phyloP scores from a whole-genome alignment of 1,140 invertebrate species.

The Philopotamus ludificatus region DNA sequence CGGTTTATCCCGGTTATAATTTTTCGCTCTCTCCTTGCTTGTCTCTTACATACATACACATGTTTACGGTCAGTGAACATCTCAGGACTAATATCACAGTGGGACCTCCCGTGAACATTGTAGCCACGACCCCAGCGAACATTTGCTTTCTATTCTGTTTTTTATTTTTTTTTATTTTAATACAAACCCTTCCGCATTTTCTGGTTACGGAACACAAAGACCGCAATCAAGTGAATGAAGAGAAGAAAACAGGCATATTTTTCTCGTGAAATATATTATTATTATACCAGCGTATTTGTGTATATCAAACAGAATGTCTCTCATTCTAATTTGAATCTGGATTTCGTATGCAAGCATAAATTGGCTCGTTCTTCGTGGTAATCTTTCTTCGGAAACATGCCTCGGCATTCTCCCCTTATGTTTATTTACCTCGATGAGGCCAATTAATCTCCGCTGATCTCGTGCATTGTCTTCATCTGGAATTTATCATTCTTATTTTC shows the following conservation, averaged over 20 bases:
- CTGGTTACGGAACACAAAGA: neutral
- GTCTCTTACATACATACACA: no score
- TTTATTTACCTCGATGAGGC: slow-evolving; percentile 10
- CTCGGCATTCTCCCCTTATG: slow-evolving; percentile 12
- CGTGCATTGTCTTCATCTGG: slow-evolving; percentile 13
- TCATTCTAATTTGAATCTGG: no score
- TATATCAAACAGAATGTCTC: no score
- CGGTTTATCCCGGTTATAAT: no score
- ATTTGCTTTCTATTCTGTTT: neutral
- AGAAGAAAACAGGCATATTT: no score
- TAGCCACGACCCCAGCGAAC: neutral
- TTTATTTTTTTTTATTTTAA: no score
- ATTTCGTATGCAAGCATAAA: slow-evolving; percentile 5
- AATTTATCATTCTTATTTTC: slow-evolving; percentile 13
- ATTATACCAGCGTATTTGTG: no score
- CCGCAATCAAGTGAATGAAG: neutral
- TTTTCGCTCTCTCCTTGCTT: no score
- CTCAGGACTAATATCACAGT: neutral
- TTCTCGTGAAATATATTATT: no score
- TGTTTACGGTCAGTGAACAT: neutral
- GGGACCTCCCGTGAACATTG: neutral
- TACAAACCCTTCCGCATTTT: neutral
- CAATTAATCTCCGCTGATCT: slow-evolving; percentile 18
- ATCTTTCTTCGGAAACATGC: slow-evolving; percentile 13
- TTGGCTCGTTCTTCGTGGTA: slow-evolving; percentile 7